A percentile compares a stretch with the other conserved stretches of the same genome.
phyloP scores from a whole-genome alignment of 2,888 invertebrate genomes.

The Mythimna lalbum region DNA sequence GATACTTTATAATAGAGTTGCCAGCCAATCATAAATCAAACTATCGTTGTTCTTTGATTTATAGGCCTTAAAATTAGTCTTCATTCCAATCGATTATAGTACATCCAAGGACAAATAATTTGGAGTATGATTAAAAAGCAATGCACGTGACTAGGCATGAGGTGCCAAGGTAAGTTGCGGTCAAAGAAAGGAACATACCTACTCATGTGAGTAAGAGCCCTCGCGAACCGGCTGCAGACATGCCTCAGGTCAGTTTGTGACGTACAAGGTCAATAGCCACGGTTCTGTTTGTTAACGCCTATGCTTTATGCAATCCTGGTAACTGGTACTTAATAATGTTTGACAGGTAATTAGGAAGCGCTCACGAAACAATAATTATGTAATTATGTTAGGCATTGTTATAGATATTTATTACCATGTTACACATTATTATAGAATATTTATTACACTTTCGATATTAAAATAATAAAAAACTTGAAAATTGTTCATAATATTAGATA shows the following conservation, averaged over 20 bases:
- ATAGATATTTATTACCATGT: no score
- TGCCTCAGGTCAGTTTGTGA: conserved; percentile 21
- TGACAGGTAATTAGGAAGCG: background rate
- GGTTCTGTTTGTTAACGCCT: conserved; percentile 10
- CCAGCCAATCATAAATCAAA: background rate
- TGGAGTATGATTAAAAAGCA: conserved; percentile 19
- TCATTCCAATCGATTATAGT: conserved; percentile 29
- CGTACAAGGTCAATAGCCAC: conserved; percentile 14
- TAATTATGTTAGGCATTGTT: background rate
- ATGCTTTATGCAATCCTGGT: conserved; percentile 7
- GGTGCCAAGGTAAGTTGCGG: conserved; percentile 40
- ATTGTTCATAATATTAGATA: no score
- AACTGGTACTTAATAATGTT: conserved; percentile 17
- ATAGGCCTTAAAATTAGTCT: background rate
- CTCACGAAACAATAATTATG: background rate
- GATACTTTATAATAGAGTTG: background rate
- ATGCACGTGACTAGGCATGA: conserved; percentile 28
- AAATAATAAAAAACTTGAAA: no score
- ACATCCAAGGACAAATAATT: conserved; percentile 40
- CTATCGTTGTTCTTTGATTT: conserved; percentile 5
- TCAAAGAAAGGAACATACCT: conserved; percentile 47
- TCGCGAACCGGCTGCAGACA: conserved; percentile 11
- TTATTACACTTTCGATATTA: no score
- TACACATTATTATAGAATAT: no score
- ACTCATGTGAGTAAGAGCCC: conserved; percentile 17